phyloP scores from a whole-genome alignment of 2,113 vertebrate species.

The Myodes glareolus region DNA sequence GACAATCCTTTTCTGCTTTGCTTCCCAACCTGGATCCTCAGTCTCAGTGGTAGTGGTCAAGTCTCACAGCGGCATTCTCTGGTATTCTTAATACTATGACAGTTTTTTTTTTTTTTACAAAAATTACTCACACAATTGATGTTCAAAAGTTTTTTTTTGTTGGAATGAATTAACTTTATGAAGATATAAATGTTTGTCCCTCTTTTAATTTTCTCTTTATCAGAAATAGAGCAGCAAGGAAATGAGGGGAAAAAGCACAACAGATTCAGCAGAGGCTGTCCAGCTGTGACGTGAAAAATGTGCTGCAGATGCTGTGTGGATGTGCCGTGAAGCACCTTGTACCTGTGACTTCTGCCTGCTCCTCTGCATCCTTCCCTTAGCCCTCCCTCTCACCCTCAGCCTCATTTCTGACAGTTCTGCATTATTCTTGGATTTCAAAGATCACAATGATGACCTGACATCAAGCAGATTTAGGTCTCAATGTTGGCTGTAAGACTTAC shows the following conservation, averaged over 20 bases:
- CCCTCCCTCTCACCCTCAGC: fast-evolving
- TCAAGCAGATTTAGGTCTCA: not conserved
- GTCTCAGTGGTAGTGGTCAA: not conserved
- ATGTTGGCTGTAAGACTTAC: not conserved
- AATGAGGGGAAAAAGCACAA: not conserved
- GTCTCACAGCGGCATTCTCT: not conserved
- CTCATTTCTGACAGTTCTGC: not conserved
- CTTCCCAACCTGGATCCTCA: not conserved
- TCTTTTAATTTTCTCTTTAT: not conserved
- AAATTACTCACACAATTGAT: not conserved
- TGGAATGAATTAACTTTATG: not conserved
- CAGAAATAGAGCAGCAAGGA: constrained; percentile 33
- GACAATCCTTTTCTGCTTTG: not conserved
- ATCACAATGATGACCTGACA: not conserved
- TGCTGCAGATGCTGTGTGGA: not conserved
- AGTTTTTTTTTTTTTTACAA: no score
- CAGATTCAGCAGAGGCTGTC: not conserved
- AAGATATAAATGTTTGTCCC: not conserved
- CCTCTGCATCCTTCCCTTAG: not conserved
- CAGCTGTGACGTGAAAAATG: not conserved
- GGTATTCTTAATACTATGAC: not conserved
- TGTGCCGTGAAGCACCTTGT: not conserved
- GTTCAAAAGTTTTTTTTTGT: constrained; percentile 35
- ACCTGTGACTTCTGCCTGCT: not conserved
- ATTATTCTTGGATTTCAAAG: constrained; percentile 16